Percentiles rank a stretch among this genome's conserved stretches.
phyloP scores from a whole-genome alignment of 2,113 vertebrate species.

The Semicossyphus pulcher region DNA sequence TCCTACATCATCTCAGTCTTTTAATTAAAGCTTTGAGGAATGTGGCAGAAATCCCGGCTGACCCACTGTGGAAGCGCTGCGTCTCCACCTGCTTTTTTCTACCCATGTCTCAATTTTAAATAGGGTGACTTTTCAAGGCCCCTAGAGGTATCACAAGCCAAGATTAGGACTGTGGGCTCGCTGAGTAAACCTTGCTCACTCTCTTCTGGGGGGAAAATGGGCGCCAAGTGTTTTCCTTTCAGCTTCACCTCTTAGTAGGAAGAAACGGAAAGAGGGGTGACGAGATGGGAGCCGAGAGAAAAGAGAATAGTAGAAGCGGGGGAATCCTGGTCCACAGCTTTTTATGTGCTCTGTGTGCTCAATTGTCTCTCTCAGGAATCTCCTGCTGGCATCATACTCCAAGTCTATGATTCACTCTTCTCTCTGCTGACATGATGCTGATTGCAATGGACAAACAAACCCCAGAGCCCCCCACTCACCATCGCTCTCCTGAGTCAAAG shows the following conservation, averaged over 20 bases:
- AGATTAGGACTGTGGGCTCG: conserved; percentile 45
- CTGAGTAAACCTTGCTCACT: conserved; percentile 39
- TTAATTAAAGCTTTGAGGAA: conserved; percentile 81
- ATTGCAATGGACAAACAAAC: conserved; percentile 30
- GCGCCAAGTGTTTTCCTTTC: conserved; percentile 37
- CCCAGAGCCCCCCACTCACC: not conserved
- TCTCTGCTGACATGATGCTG: conserved; percentile 38
- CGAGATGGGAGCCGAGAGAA: conserved; percentile 44
- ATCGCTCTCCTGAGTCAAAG: conserved; percentile 9
- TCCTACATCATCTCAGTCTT: conserved; percentile 73
- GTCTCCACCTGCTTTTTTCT: conserved; percentile 57
- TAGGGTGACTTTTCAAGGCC: conserved; percentile 57
- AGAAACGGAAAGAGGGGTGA: conserved; percentile 23
- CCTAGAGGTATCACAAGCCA: conserved; percentile 34
- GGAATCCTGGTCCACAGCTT: conserved; percentile 11
- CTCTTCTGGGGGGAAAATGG: conserved; percentile 1
- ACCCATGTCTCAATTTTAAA: conserved; percentile 73
- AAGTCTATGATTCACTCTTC: conserved; percentile 36
- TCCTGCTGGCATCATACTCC: conserved; percentile 45
- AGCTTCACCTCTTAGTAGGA: conserved; percentile 39
- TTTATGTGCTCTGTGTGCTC: conserved; percentile 37
- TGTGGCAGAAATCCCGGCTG: conserved; percentile 59
- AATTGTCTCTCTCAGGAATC: conserved; percentile 43
- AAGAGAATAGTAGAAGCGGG: not conserved
- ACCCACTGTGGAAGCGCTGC: conserved; percentile 44